Conservation (phyloP, 2,113 vertebrate species). For the Dicaeum eximium region DNA sequence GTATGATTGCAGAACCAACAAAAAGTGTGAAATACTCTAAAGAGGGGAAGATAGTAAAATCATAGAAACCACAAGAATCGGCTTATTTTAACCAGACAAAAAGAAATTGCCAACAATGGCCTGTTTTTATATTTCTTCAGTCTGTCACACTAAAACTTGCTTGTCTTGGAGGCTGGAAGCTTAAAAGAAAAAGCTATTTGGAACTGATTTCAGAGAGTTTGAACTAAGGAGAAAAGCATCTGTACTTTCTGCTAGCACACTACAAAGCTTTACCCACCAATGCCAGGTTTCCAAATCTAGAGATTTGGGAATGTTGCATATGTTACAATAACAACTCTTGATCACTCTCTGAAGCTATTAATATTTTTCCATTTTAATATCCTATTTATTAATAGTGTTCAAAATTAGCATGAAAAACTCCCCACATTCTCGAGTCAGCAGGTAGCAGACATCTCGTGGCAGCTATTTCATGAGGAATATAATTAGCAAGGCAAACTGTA, state of each 20-base stretch:
- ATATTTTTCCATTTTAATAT: slow-evolving; percentile 19
- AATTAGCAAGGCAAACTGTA: slow-evolving; percentile 28
- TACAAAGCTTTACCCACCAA: background rate
- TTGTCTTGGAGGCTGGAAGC: background rate
- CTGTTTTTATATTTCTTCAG: background rate
- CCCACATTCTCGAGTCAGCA: background rate
- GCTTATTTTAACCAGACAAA: background rate
- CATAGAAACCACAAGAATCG: rapidly evolving
- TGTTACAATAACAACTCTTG: background rate
- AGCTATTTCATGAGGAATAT: background rate
- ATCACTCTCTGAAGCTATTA: background rate
- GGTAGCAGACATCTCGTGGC: slow-evolving; percentile 37
- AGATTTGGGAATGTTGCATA: background rate
- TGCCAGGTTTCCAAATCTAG: background rate
- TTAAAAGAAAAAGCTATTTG: background rate
- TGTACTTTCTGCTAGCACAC: background rate
- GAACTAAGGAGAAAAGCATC: background rate
- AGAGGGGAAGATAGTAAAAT: background rate
- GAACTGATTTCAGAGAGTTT: background rate
- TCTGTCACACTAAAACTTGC: background rate
- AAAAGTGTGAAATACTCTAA: background rate
- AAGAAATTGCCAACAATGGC: background rate
- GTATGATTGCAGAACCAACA: background rate
- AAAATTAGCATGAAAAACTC: background rate
- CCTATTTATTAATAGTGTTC: slow-evolving; percentile 15